Evolutionary conservation across 1,140 invertebrate species (phyloP).

Genomic region (Elysia chlorotica): DNA sequence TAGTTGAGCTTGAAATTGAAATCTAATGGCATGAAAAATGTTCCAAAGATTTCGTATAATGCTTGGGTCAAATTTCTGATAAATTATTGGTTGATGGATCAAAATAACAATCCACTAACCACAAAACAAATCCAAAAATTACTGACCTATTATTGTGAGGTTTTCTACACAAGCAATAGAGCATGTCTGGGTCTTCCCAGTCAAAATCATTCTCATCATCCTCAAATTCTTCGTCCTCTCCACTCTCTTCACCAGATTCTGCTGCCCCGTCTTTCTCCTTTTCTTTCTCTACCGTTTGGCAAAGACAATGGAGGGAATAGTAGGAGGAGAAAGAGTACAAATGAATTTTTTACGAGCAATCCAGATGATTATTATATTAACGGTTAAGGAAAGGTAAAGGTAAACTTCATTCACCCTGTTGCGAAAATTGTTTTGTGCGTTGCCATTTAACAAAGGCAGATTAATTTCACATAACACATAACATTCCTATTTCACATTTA

Average conservation of each 20-base stretch:
- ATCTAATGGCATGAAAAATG: too few species aligned
- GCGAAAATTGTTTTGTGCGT: neutral
- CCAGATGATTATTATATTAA: too few species aligned
- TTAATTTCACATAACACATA: too few species aligned
- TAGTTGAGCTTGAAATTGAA: too few species aligned
- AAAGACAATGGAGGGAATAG: neutral
- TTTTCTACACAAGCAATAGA: constrained; percentile 95
- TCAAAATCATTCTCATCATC: constrained; percentile 57
- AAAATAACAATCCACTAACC: too few species aligned
- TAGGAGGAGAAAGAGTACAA: neutral
- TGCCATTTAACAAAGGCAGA: too few species aligned
- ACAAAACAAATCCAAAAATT: neutral
- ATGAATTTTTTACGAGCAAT: neutral
- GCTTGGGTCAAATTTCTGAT: too few species aligned
- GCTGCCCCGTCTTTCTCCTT: neutral
- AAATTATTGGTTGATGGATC: too few species aligned
- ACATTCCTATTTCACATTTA: too few species aligned
- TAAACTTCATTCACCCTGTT: neutral
- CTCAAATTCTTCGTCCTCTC: constrained; percentile 33
- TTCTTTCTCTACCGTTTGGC: too few species aligned
- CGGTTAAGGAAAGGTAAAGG: too few species aligned
- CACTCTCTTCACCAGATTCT: constrained; percentile 17
- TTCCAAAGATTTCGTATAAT: too few species aligned
- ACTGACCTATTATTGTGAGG: constrained; percentile 85
- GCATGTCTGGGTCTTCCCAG: constrained; percentile 84